phyloP scores from a whole-genome alignment of 2,113 vertebrate genomes.

The Gorsachius goisagi region DNA sequence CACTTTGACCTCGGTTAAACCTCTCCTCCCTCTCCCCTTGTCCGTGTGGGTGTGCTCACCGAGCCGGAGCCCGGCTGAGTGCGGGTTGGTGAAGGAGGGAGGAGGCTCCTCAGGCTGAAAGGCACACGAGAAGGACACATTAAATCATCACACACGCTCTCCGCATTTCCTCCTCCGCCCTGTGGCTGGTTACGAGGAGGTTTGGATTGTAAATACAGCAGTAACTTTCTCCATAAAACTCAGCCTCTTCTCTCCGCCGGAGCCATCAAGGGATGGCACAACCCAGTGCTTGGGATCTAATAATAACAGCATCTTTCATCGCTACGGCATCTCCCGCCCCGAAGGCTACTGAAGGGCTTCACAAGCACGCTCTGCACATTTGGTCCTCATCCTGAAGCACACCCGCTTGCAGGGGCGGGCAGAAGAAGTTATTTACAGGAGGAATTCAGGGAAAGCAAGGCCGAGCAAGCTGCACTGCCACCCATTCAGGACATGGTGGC shows the following conservation, averaged over 20 bases:
- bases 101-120: constrained; percentile 22
- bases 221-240: constrained; percentile 68
- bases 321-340: neutral
- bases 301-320: constrained; percentile 33
- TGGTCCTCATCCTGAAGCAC: neutral
- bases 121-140: neutral
- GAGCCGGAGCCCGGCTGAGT: neutral
- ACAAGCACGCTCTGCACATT: neutral
- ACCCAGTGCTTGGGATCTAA: constrained; percentile 30
- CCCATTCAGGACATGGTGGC: accelerated
- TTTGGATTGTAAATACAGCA: constrained; percentile 66
- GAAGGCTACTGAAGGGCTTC: neutral
- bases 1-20: neutral
- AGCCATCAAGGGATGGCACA: constrained; percentile 49
- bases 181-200: constrained; percentile 47
- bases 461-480: neutral
- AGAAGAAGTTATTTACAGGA: neutral
- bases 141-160: constrained; percentile 38
- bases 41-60: neutral
- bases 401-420: neutral
- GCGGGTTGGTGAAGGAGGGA: neutral
- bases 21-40: neutral
- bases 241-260: neutral
- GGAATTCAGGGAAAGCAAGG: neutral
- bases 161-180: constrained; percentile 17